Evolutionary conservation across 2,113 vertebrate genomes (phyloP).

Genomic region (Upupa epops): DNA sequence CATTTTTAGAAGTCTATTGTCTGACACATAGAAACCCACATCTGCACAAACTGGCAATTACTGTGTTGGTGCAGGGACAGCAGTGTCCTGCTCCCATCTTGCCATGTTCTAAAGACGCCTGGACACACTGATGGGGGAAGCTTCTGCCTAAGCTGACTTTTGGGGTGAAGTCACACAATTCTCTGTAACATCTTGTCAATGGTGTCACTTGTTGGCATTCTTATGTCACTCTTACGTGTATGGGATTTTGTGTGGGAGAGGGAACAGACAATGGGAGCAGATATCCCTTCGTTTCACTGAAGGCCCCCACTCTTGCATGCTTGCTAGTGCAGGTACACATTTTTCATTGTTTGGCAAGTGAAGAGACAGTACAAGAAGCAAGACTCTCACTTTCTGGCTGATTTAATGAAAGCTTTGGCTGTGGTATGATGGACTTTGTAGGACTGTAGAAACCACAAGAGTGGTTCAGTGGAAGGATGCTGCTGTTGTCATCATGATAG

Average conservation of each 20-base stretch:
- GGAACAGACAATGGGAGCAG: not conserved
- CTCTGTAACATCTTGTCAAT: not conserved
- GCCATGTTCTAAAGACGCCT: not conserved
- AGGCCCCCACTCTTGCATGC: not conserved
- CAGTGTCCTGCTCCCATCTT: not conserved
- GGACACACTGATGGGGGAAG: not conserved
- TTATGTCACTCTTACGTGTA: fast-evolving
- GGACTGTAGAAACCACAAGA: not conserved
- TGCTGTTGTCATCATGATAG: not conserved
- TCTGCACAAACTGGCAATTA: not conserved
- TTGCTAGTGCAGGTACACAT: not conserved
- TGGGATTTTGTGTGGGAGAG: not conserved
- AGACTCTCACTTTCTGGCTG: not conserved
- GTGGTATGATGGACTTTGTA: not conserved
- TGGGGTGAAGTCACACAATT: not conserved
- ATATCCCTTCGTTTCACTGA: fast-evolving
- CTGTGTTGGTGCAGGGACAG: not conserved
- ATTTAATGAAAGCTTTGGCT: not conserved
- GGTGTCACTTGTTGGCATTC: not conserved
- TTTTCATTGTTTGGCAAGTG: not conserved
- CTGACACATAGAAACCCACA: not conserved
- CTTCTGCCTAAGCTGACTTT: not conserved
- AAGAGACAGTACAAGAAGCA: not conserved
- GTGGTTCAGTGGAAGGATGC: not conserved
- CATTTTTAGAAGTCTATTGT: not conserved